Evolutionary conservation across 2,888 invertebrate genomes (phyloP), one percentile per base, ranked within the genome.

Genomic region (Schizotus pectinicornis): DNA sequence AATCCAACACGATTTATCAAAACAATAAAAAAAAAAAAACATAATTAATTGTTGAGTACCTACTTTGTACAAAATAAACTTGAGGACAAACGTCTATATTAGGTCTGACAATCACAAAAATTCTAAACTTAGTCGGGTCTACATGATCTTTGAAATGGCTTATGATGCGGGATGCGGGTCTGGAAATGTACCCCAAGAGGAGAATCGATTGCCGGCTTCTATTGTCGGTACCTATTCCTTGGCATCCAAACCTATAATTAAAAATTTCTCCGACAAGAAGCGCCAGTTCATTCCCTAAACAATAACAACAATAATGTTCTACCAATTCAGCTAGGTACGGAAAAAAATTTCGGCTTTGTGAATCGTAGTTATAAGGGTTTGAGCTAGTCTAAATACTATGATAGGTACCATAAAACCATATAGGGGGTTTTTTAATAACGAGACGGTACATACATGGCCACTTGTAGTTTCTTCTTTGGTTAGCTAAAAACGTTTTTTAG

Each of bases 381-480:
- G 83, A 43, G 85, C 82, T 65, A 87, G 86, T 70, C 86, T 86
- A 67, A 22, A 64, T 59, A 50, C 11, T 22, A 31, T 41, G n/a
- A n/a, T n/a, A n/a, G n/a, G 5, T 22, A 22, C 13, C 32, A 13
- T 39, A 33, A 11, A 50, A 71, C 30, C n/a, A n/a, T n/a, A n/a
- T n/a, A n/a, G n/a, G n/a, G n/a, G n/a, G n/a, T n/a, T n/a, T n/a
- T n/a, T n/a, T n/a, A n/a, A n/a, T n/a, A n/a, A n/a, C n/a, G n/a
- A n/a, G 86, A 67, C 0, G 85, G 85, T 64, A 84, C 84, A 83
- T 79, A 72, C 83, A 84, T 0, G 87, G 87, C 86, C 87, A 87
- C 69, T 80, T 81, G 67, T 79, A 87, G 62, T 86, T 85, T 56
- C 75, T 80, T 59, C 80, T 81, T 47, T 77, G 79, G 31, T 79